phyloP scores from a whole-genome alignment of 2,113 vertebrate genomes.

The Marmota monax region DNA sequence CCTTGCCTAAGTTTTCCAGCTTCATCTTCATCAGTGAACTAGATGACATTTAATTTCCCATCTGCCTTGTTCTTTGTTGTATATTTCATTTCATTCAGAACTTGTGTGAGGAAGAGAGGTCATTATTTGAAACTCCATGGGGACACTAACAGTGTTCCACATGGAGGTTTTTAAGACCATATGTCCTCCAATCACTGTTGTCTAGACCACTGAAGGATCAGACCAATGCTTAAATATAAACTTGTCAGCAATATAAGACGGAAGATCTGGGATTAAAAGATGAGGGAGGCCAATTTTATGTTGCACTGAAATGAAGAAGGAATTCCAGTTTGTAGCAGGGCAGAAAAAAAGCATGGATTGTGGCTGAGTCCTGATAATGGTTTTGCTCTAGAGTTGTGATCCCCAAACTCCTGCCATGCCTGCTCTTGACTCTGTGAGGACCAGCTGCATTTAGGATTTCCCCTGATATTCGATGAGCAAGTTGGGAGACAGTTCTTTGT shows the following conservation, averaged over 20 bases:
- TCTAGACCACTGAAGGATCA: background rate
- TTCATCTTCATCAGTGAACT: background rate
- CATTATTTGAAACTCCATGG: background rate
- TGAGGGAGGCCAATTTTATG: background rate
- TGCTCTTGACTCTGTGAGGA: background rate
- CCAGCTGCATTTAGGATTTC: background rate
- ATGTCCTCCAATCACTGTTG: background rate
- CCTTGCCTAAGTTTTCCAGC: background rate
- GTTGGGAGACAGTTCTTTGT: background rate
- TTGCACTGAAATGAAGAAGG: background rate
- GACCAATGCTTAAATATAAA: background rate
- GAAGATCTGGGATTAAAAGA: background rate
- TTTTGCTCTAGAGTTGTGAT: background rate
- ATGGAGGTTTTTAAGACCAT: background rate
- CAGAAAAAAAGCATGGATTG: background rate
- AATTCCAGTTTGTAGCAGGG: background rate
- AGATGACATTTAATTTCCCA: background rate
- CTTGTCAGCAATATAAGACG: background rate
- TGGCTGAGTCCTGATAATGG: background rate
- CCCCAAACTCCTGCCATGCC: background rate
- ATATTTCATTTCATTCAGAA: background rate
- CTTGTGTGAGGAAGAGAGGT: background rate
- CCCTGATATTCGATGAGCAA: background rate
- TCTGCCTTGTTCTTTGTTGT: background rate
- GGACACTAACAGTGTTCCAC: background rate